Evolutionary conservation across 2,888 invertebrate genomes (phyloP).

Genomic region (Pristionchus entomophagus): DNA sequence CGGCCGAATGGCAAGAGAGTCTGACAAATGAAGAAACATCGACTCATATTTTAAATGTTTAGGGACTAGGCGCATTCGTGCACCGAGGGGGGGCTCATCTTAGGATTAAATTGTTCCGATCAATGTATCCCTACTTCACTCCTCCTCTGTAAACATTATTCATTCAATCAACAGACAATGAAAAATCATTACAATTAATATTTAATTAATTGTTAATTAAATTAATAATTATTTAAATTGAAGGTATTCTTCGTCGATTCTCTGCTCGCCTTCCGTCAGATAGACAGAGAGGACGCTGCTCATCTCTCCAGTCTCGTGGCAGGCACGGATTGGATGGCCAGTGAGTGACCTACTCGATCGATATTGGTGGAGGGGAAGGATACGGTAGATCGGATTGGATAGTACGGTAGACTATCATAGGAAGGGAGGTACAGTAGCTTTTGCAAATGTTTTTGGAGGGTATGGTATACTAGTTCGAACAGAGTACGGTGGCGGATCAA

Average conservation of each 20-base stretch:
- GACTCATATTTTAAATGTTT: too few relatives aligned
- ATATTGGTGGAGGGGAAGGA: neutral
- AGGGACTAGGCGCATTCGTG: too few relatives aligned
- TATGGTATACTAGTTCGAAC: too few relatives aligned
- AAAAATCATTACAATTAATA: too few relatives aligned
- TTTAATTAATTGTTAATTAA: neutral
- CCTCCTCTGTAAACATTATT: too few relatives aligned
- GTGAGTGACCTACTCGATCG: conserved; percentile 1
- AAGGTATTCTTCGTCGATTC: conserved; percentile 62
- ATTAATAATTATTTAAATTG: neutral
- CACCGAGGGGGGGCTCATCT: too few relatives aligned
- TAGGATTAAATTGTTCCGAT: too few relatives aligned
- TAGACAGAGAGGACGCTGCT: conserved; percentile 55
- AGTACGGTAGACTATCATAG: too few relatives aligned
- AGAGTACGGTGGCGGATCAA: neutral
- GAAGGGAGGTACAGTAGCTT: neutral
- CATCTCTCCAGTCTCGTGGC: conserved; percentile 28
- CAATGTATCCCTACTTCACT: too few relatives aligned
- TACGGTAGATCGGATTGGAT: neutral
- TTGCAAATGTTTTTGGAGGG: neutral
- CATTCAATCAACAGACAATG: too few relatives aligned
- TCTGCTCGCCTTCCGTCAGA: conserved; percentile 57
- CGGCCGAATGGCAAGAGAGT: too few relatives aligned
- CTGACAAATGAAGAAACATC: too few relatives aligned
- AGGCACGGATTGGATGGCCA: conserved; percentile 32